Evolutionary conservation across 2,888 invertebrate species (phyloP), one percentile per base, ranked within the genome.

Genomic region (Drosophila melanocephala): DNA sequence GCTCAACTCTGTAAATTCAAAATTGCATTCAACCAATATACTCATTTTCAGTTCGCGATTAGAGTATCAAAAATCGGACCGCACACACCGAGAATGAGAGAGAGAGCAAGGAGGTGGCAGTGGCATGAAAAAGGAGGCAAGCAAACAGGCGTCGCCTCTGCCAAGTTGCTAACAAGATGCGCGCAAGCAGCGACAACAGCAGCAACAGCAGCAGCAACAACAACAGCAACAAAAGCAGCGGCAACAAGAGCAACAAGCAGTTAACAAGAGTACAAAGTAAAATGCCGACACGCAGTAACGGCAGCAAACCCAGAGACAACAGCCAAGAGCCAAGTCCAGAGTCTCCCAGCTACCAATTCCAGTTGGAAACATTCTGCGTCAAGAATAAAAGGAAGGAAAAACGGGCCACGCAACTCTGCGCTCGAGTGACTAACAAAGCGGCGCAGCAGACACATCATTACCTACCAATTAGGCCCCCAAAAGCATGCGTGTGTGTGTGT

Each of bases 381-480:
- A 39, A 37, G 30, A 33, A 22, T 50, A 22, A 65, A 44, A 12
- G n/a, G 12, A 37, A 56, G 53, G 33, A 62, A 74, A 69, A 73
- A 47, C 28, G 60, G 35, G 87, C 86, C 78, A 85, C 89, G 87
- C 85, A 89, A 81, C 74, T 51, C 55, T 32, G 53, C 74, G 67
- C 67, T 71, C 75, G 76, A 84, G 77, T 81, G 84, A 75, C 84
- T 87, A 87, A 89, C 89, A 90, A 89, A 89, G 90, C 88, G 85
- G 83, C 87, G 75, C 75, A 84, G 71, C 89, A 89, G 89, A 90
- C 88, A 89, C 88, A 89, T 88, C 88, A 88, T 89, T 89, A 89
- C 88, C 88, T 80, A 90, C 88, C 88, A 89, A 89, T 89, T 89
- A 89, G 88, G 88, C 80, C 75, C 72, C 75, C 66, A 74, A 87